A percentile compares a stretch with the other conserved stretches of the same genome.
Conservation (phyloP, 2,888 invertebrate species). For the Trissolcus japonicus region DNA sequence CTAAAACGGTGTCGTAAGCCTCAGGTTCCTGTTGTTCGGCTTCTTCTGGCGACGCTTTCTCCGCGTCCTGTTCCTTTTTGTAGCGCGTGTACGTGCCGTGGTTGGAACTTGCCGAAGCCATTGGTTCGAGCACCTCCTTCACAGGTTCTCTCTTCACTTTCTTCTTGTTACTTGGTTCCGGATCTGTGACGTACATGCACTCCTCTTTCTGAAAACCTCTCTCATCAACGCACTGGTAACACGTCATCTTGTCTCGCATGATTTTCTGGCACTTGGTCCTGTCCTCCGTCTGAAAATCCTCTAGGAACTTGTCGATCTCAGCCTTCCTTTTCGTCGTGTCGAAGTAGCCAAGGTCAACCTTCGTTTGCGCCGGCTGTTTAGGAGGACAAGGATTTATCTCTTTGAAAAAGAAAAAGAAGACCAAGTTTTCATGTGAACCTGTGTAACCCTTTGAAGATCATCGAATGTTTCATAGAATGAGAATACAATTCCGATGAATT, state of each 20-base stretch:
- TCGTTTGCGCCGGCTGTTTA: slow-evolving; percentile 35
- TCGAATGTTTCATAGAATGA: slow-evolving; percentile 6
- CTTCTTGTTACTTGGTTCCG: slow-evolving; percentile 72
- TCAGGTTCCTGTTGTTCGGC: slow-evolving; percentile 59
- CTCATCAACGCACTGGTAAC: slow-evolving; percentile 84
- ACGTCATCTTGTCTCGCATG: slow-evolving; percentile 85
- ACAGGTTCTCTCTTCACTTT: slow-evolving; percentile 42
- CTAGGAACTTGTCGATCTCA: slow-evolving; percentile 83
- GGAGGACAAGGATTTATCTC: slow-evolving; percentile 40
- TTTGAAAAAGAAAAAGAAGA: slow-evolving; percentile 28
- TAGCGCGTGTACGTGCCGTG: slow-evolving; percentile 63
- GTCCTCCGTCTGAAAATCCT: slow-evolving; percentile 85
- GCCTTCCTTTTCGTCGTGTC: slow-evolving; percentile 77
- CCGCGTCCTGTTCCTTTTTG: slow-evolving; percentile 21
- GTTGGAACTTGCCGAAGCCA: slow-evolving; percentile 54
- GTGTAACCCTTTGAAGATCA: slow-evolving; percentile 25
- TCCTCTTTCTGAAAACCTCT: slow-evolving; percentile 85
- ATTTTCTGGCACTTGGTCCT: slow-evolving; percentile 84
- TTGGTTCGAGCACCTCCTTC: slow-evolving; percentile 66
- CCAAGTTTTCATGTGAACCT: slow-evolving; percentile 19
- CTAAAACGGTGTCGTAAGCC: slow-evolving; percentile 78
- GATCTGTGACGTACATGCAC: slow-evolving; percentile 86
- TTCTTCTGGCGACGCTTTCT: slow-evolving; percentile 66
- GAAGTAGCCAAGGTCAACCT: slow-evolving; percentile 60
- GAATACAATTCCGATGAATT: not conserved